Conservation (phyloP, 2,888 invertebrate genomes). For the Acanthococcus lagerstroemiae region DNA sequence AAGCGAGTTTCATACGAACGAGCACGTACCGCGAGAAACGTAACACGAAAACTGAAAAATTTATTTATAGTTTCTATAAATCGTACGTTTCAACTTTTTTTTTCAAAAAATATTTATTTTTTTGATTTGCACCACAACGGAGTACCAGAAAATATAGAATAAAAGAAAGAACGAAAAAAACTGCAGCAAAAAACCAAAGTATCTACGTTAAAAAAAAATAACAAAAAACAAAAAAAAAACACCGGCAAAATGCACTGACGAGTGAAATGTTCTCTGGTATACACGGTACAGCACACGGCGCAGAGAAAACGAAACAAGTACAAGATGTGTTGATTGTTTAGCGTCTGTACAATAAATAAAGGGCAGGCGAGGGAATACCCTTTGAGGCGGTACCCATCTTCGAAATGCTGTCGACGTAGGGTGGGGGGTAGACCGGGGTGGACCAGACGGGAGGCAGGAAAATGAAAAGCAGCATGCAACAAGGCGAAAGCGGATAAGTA, state of each 20-base stretch:
- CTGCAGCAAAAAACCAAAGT: not conserved
- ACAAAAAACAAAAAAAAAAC: not conserved
- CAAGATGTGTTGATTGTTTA: conserved; percentile 34
- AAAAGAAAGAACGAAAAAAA: not conserved
- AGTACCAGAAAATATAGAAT: too few species aligned
- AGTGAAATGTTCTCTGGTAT: too few species aligned
- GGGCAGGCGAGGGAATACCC: conserved; percentile 27
- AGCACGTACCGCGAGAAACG: too few species aligned
- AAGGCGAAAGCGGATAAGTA: conserved; percentile 23
- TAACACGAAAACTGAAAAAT: too few species aligned
- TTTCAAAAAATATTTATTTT: too few species aligned
- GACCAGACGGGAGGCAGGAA: conserved; percentile 1
- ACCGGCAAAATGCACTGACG: not conserved
- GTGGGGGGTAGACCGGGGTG: not conserved
- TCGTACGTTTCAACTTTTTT: too few species aligned
- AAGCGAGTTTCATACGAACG: too few species aligned
- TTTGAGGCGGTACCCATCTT: conserved; percentile 22
- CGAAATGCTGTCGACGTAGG: conserved; percentile 5
- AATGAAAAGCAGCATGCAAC: conserved; percentile 25
- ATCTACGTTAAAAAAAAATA: not conserved
- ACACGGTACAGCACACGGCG: conserved; percentile 5
- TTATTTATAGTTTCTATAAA: too few species aligned
- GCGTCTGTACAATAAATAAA: conserved; percentile 38
- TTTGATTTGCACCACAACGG: too few species aligned
- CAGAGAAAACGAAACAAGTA: conserved; percentile 20